Evolutionary conservation across 2,113 vertebrate species (phyloP), one percentile per base, ranked within the genome.

Genomic region (Megaleporinus macrocephalus): DNA sequence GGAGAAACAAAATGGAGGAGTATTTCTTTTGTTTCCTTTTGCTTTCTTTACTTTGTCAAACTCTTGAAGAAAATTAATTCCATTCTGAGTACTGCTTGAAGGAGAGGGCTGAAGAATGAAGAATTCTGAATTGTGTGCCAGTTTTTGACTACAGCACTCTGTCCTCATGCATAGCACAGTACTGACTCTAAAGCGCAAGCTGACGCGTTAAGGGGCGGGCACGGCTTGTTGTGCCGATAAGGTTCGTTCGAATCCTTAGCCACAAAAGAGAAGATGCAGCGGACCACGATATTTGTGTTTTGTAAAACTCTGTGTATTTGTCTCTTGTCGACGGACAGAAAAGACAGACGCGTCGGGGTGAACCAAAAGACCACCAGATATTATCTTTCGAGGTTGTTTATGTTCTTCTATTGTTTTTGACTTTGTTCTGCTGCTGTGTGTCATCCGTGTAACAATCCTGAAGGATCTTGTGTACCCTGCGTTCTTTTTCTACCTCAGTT

Each of bases 401-500:
- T 57, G 14, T 89, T 85, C 47, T 73, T 55, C 14, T 78, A 44
- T 83, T 71, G 59, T 84, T 79, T 88, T 88, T 87, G 79, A 84
- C 87, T 84, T 81, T 85, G 79, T 91, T 85, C 87, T 85, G 89
- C 89, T 91, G 90, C 89, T 90, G 88, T 91, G 90, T 92, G 90
- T 92, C 92, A 89, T 88, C 86, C 22, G 62, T 77, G 49, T 91
- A 90, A 91, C 91, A 89, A 89, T 91, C 84, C 87, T 86, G 57
- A 92, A 90, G 91, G 92, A 92, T 93, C 92, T 94, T 90, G 89
- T 93, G 91, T 92, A 89, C 91, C 94, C 93, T 89, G 89, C 86
- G 92, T 97, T 96, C 77, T 93, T 95, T 70, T 95, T 96, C 96
- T 97, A 98, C 97, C 96, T 98, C 96, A 94, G 94, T 96, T 97